Conservation (phyloP, 2,113 vertebrate species). For the Axis porcinus region DNA sequence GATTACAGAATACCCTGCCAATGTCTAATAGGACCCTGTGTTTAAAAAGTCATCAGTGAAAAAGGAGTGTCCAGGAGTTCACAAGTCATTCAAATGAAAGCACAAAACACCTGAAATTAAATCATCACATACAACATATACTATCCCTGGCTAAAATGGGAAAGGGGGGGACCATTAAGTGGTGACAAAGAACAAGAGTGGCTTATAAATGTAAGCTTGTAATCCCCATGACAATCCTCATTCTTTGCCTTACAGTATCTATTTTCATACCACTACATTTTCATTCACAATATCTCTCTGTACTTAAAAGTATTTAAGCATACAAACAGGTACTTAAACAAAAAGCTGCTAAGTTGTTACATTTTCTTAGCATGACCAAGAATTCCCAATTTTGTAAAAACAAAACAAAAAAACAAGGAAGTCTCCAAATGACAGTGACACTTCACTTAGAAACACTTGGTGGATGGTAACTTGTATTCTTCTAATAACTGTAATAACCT, state of each 20-base stretch:
- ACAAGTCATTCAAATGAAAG: not conserved
- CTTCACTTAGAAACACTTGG: not conserved
- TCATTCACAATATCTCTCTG: not conserved
- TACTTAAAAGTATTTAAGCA: conserved; percentile 10
- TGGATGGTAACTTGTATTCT: not conserved
- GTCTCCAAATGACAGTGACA: not conserved
- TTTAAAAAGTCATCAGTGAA: not conserved
- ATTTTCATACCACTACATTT: not conserved
- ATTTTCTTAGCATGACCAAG: not conserved
- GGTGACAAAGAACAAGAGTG: not conserved
- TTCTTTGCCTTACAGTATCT: not conserved
- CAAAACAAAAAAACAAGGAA: not conserved
- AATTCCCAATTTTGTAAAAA: not conserved
- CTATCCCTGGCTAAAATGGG: not conserved
- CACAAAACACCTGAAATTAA: not conserved
- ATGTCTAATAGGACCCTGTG: not conserved
- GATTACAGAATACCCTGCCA: not conserved
- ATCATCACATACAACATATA: not conserved
- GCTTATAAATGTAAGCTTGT: not conserved
- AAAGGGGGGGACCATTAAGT: not conserved
- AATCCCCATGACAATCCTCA: not conserved
- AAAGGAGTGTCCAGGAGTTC: not conserved
- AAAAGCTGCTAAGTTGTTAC: not conserved
- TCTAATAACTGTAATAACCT: not conserved
- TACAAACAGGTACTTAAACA: not conserved